phyloP scores from a whole-genome alignment of 2,888 invertebrate genomes.

The Drosophila mercatorum region DNA sequence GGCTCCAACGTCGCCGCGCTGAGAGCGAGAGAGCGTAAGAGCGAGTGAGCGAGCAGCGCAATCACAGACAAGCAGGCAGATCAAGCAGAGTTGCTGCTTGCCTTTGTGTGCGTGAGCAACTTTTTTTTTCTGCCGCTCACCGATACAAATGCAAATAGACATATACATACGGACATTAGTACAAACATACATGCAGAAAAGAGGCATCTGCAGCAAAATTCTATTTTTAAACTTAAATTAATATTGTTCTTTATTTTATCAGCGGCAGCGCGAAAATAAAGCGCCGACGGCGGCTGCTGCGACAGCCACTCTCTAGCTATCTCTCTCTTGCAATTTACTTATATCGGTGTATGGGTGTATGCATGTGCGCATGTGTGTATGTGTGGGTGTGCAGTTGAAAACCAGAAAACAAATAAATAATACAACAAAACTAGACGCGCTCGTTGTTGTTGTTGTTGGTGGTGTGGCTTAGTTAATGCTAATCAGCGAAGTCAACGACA shows the following conservation, averaged over 20 bases:
- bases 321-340: constrained; percentile 30
- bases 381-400: constrained; percentile 58
- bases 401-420: constrained; percentile 74
- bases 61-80: constrained; percentile 57
- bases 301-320: constrained; percentile 36
- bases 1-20: constrained; percentile 37
- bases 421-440: constrained; percentile 67
- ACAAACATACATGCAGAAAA: constrained; percentile 55
- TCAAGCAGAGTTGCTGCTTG: constrained; percentile 45
- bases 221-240: constrained; percentile 83
- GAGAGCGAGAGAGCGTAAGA: constrained; percentile 40
- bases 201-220: constrained; percentile 76
- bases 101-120: constrained; percentile 57
- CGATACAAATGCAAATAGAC: constrained; percentile 25
- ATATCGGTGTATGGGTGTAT: constrained; percentile 13
- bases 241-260: constrained; percentile 83
- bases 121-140: constrained; percentile 45
- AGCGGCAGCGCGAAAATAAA: constrained; percentile 74
- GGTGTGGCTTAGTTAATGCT: constrained; percentile 65
- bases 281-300: constrained; percentile 65
- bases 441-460: constrained; percentile 18
- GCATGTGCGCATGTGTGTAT: not conserved
- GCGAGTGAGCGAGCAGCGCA: constrained; percentile 44
- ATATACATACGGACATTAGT: constrained; percentile 5
- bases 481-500: constrained; percentile 69